Evolutionary conservation across 2,113 vertebrate genomes (phyloP).

Genomic region (Hippocampus mohnikei): DNA sequence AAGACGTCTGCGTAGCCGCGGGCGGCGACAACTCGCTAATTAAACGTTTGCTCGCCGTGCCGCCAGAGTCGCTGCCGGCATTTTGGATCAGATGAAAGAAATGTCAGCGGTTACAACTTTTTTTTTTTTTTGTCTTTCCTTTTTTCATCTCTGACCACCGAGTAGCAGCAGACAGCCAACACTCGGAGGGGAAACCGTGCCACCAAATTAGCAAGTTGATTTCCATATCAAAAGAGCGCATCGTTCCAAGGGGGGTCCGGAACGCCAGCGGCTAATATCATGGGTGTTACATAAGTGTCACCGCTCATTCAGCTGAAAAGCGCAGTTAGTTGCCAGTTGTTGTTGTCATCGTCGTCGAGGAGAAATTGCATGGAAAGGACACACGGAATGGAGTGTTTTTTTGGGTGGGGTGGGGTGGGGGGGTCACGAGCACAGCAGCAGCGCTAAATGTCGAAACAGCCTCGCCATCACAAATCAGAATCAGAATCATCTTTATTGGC

Average conservation of each 20-base stretch:
- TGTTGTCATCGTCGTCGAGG: background rate
- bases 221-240: conserved; percentile 50
- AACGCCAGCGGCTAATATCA: background rate
- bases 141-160: conserved; percentile 52
- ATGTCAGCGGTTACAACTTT: conserved; percentile 52
- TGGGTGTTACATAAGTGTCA: background rate
- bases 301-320: background rate
- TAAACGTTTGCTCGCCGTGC: background rate
- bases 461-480: background rate
- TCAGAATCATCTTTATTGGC: too few species aligned
- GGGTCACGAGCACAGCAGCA: too few species aligned
- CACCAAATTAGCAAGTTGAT: conserved; percentile 50
- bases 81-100: conserved; percentile 56
- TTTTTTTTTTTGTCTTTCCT: conserved; percentile 50
- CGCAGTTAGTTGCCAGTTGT: background rate
- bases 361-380: background rate
- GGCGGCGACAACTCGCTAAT: background rate
- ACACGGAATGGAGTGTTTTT: background rate
- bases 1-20: too few species aligned
- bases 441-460: too few species aligned
- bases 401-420: too few species aligned
- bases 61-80: conserved; percentile 28
- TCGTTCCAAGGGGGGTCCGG: conserved; percentile 1
- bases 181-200: conserved; percentile 31
- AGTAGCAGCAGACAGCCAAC: conserved; percentile 15